Evolutionary conservation across 2,797 vertebrate species (phyloP), one percentile per base, ranked within the genome.

Genomic region (Spinus pinus): DNA sequence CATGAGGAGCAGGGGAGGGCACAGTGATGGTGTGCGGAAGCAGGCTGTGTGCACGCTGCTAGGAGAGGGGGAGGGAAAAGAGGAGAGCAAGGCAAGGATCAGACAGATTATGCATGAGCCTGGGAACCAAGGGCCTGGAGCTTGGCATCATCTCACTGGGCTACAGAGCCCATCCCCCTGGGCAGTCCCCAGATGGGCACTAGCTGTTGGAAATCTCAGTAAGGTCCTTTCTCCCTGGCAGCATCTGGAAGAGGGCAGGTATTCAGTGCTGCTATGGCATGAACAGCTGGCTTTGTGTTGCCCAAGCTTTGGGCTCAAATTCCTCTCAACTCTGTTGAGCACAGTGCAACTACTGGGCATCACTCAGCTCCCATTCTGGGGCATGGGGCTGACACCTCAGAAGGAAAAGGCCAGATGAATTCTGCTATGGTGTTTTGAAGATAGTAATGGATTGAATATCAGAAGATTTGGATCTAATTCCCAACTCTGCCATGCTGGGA

Each of bases 1-100:
- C 81, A 81, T 16, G 86, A 95, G 92, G 95, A 96, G 91, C 92
- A 94, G 91, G 77, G 94, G 92, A 94, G 83, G 90, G 84, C 95
- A 96, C 47, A 93, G 91, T 2, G 4, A 73, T 72, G 84, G 93
- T 35, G 94, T 65, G 77, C n/a, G 23, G 86, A 94, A 93, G 79
- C 88, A 79, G 80, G 60, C 90, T 83, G 56, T 33, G 73, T 28
- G 66, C 79, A 54, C 6, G 0, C 78, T 81, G 51, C 44, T 21
- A 47, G 83, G 62, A 61, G 89, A 85, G 73, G 78, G 83, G 88
- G 90, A 92, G 69, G 91, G 64, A 89, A 24, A 75, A 37, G 9
- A 25, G 42, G 35, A 35, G 58, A 75, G 37, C 30, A 81, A 62
- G 62, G 77, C 64, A 66, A 90, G 77, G 77, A 89, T 81, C 80